A percentile compares a stretch with the other conserved stretches of the same genome.
Evolutionary conservation across 2,888 invertebrate genomes (phyloP).

Genomic region (Odontocerum albicorne): DNA sequence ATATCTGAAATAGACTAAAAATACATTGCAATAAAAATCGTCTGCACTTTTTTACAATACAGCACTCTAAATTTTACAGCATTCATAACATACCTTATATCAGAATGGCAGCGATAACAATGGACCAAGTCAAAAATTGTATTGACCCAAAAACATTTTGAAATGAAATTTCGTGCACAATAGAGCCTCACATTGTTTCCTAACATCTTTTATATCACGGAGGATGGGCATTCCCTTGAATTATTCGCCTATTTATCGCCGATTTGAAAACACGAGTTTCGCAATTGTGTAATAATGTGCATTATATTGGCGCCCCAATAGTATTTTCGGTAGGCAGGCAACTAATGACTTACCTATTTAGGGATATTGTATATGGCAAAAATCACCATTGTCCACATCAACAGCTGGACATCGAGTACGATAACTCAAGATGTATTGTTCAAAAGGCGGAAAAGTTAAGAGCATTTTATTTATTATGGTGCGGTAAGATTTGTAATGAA

Average conservation of each 20-base stretch:
- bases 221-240: constrained; percentile 24
- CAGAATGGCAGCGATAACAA: too few species aligned
- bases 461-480: too few species aligned
- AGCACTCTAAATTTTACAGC: too few species aligned
- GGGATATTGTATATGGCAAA: constrained; percentile 11
- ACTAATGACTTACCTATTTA: constrained; percentile 32
- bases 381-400: constrained; percentile 4
- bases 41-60: too few species aligned
- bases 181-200: constrained; percentile 1
- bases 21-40: too few species aligned
- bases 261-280: constrained; percentile 27
- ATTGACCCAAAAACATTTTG: not conserved
- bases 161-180: not conserved
- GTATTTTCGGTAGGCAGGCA: constrained; percentile 21
- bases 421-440: too few species aligned
- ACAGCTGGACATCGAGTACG: constrained; percentile 29
- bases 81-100: too few species aligned
- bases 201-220: constrained; percentile 9
- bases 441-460: too few species aligned
- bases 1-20: too few species aligned
- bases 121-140: too few species aligned
- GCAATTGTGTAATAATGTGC: constrained; percentile 15
- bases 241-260: constrained; percentile 34
- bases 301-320: constrained; percentile 10
- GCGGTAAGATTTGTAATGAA: constrained; percentile 7